A percentile compares a stretch with the other conserved stretches of the same genome.
phyloP scores from a whole-genome alignment of 92 coral and sea anemone genomes.

The Pocillopora grandis region DNA sequence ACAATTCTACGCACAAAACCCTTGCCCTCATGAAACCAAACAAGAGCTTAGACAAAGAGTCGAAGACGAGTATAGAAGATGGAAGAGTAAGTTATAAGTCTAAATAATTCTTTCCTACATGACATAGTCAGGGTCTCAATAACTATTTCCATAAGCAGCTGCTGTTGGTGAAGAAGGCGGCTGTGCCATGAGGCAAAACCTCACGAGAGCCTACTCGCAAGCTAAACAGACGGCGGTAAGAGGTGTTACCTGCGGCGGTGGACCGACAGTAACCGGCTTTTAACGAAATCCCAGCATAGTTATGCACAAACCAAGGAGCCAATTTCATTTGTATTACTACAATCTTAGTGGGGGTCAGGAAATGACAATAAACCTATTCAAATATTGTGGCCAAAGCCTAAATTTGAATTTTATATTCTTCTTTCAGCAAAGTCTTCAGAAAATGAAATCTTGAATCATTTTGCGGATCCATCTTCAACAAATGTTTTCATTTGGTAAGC shows the following conservation, averaged over 20 bases:
- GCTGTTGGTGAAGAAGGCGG: no score
- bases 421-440: constrained; percentile 81
- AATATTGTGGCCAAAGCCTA: no score
- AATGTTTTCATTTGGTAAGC: constrained; percentile 96
- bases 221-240: no score
- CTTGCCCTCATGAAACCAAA: constrained; percentile 78
- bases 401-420: neutral
- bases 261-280: no score
- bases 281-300: no score
- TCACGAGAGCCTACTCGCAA: no score
- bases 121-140: neutral
- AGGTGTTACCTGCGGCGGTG: no score
- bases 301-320: no score
- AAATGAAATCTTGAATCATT: constrained; percentile 78
- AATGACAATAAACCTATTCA: neutral
- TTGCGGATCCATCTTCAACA: constrained; percentile 85
- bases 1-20: constrained; percentile 80
- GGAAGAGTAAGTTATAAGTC: constrained; percentile 67
- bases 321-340: no score
- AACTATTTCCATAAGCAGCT: neutral
- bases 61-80: constrained; percentile 87
- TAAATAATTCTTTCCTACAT: neutral
- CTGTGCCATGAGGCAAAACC: no score
- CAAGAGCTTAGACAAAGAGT: constrained; percentile 77
- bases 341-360: no score